Conservation (phyloP, 2,113 vertebrate species). For the Indri indri region DNA sequence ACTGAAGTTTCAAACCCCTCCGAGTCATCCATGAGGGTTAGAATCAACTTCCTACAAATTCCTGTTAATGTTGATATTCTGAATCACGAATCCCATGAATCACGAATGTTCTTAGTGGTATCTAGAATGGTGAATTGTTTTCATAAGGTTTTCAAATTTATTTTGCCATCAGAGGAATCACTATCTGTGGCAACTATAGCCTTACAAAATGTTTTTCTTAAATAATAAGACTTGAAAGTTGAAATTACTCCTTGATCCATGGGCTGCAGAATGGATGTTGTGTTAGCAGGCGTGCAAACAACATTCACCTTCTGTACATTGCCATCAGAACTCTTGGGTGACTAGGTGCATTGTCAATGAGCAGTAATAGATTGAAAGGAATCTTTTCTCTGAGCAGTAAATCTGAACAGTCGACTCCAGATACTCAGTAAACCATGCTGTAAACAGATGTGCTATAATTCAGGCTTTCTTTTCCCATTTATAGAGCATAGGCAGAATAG, state of each 20-base stretch:
- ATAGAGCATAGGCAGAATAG: neutral
- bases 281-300: neutral
- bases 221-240: neutral
- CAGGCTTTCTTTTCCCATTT: neutral
- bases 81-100: neutral
- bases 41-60: neutral
- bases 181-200: neutral
- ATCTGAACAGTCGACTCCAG: neutral
- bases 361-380: neutral
- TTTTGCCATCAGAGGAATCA: neutral
- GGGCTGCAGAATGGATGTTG: neutral
- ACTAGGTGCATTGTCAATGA: neutral
- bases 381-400: neutral
- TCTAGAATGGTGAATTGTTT: neutral
- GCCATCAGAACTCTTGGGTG: neutral
- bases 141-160: neutral
- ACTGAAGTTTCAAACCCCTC: neutral
- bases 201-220: neutral
- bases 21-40: neutral
- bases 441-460: neutral
- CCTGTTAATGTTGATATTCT: neutral
- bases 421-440: neutral
- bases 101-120: neutral
- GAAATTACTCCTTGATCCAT: neutral
- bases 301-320: neutral